Conservation (phyloP, 2,113 vertebrate species). For the Bufo gargarizans region DNA sequence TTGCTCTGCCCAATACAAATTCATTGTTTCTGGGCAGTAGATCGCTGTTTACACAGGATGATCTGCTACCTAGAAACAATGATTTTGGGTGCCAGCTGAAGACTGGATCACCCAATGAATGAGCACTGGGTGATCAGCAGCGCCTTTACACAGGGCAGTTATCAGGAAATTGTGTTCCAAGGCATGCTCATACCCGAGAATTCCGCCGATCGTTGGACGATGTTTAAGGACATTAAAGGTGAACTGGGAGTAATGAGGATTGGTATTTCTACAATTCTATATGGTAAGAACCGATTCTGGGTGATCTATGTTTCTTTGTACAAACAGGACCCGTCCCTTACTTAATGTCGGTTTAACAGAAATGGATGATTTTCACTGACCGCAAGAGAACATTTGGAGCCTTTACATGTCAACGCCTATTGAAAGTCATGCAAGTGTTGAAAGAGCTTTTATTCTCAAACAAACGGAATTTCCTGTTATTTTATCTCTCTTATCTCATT, state of each 20-base stretch:
- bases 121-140: too few relatives aligned
- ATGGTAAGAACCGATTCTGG: not conserved
- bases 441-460: not conserved
- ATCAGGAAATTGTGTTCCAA: too few relatives aligned
- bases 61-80: too few relatives aligned
- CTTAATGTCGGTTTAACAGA: not conserved
- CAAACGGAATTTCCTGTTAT: not conserved
- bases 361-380: not conserved
- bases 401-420: slow-evolving; percentile 7
- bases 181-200: too few relatives aligned
- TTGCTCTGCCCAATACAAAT: too few relatives aligned
- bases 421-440: not conserved
- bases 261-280: not conserved
- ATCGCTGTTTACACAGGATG: too few relatives aligned
- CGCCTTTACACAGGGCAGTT: too few relatives aligned
- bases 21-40: too few relatives aligned
- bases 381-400: not conserved
- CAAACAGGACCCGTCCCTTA: not conserved
- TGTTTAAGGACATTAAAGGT: too few relatives aligned
- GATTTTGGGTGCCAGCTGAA: too few relatives aligned
- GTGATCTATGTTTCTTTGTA: not conserved
- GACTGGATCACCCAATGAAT: too few relatives aligned
- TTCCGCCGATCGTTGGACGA: too few relatives aligned
- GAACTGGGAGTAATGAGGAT: not conserved
- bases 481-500: not conserved